Base-by-base conservation (phyloP, 2,888 invertebrate species). In the Cactoblastis cactorum region DNA sequence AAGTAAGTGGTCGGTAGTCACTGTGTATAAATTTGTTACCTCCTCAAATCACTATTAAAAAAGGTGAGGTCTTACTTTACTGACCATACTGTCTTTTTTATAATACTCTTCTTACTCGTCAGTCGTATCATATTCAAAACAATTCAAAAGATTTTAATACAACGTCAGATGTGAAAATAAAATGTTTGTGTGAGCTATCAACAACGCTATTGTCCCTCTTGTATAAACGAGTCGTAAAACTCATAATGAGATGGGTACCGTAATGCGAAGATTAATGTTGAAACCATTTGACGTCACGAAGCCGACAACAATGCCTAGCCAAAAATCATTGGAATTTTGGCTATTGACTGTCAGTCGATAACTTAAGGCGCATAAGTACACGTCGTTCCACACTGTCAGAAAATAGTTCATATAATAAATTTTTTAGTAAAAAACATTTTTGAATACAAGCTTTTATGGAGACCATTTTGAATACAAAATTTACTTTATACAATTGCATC, bases 271-370 rank as follows among this genome's bases (percentile, higher is more conserved):
- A 71, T 70, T 65, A 62, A 67, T 65, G 65, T 34, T 11, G 9
- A 12, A 28, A 37, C 33, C 48, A 48, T 48, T 37, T 15, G 48
- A 28, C 69, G 68, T 71, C 62, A 64, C 53, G 61, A 65, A 63
- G 66, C 63, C 62, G 65, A 59, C 53, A 58, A 62, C 61, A 59
- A 61, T 50, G 52, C 55, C 50, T 38, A 49, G 50, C 52, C 53
- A 61, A 65, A 63, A 63, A 62, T 61, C 61, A 58, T 53, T 62
- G 50, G 57, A 53, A 64, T 65, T 65, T 55, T 57, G 54, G 52
- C 28, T 24, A 24, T 43, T 1, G 14, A 43, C 43, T 28, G 43
- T 15, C 43, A 28, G 43, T 15, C 43, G 15, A 28, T 43, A 17
- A 15, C 1, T 43, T 28, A 17, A 37, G 38, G 5, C 14, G 28